Percentiles rank a stretch among this genome's conserved stretches.
Conservation (phyloP, 2,888 invertebrate species). For the Pollenia angustigena region DNA sequence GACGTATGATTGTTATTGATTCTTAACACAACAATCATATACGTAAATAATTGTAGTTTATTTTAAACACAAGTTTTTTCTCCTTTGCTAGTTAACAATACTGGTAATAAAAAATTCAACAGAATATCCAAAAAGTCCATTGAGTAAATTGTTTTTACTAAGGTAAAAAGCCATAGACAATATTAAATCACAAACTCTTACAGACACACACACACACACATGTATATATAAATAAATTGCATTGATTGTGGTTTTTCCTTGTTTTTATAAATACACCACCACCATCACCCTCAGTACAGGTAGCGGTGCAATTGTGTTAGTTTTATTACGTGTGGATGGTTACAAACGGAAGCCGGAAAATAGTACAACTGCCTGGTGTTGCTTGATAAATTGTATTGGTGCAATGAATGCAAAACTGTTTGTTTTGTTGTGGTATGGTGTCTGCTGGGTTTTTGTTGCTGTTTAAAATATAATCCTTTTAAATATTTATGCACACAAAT, state of each 20-base stretch:
- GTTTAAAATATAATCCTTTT: neutral
- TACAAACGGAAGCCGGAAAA: slow-evolving; percentile 24
- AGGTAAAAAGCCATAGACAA: neutral
- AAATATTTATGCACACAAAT: slow-evolving; percentile 4
- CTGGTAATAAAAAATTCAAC: neutral
- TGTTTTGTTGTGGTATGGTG: neutral
- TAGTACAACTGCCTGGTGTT: slow-evolving; percentile 23
- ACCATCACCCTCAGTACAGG: neutral
- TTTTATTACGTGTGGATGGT: slow-evolving; percentile 16
- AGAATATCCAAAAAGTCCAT: neutral
- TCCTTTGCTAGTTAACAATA: neutral
- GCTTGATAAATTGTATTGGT: slow-evolving; percentile 14
- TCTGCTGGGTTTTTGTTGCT: neutral
- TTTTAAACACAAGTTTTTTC: neutral
- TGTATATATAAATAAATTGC: neutral
- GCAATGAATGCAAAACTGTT: neutral
- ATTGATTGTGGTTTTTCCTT: slow-evolving; percentile 5
- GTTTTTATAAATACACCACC: neutral
- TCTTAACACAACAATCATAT: slow-evolving; percentile 9
- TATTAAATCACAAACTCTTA: neutral
- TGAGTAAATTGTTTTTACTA: neutral
- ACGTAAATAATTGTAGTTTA: neutral
- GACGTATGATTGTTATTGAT: slow-evolving; percentile 39
- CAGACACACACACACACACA: neutral
- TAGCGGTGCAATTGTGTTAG: neutral